Percentiles rank a stretch among this genome's conserved stretches.
Conservation (phyloP, 2,888 invertebrate species). For the Drosophila pseudotakahashii region DNA sequence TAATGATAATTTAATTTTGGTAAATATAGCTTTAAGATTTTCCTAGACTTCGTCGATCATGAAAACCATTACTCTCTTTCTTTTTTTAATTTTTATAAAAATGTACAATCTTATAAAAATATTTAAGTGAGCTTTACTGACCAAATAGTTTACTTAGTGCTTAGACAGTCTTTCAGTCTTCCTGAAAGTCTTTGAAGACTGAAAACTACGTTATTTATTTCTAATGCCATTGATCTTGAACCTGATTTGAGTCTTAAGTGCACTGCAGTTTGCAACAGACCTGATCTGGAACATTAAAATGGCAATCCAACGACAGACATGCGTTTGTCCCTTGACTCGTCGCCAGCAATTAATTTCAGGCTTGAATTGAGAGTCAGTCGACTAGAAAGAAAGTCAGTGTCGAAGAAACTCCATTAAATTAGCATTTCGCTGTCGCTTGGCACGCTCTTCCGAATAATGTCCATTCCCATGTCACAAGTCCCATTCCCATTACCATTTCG, state of each 20-base stretch:
- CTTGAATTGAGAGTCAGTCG: slow-evolving; percentile 62
- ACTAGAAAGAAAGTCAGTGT: slow-evolving; percentile 65
- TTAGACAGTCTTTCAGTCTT: too few species aligned
- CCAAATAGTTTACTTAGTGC: too few species aligned
- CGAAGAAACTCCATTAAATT: slow-evolving; percentile 53
- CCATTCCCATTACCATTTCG: not conserved
- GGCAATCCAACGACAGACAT: not conserved
- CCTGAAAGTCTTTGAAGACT: not conserved
- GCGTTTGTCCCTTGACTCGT: slow-evolving; percentile 6
- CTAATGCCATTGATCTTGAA: slow-evolving; percentile 47
- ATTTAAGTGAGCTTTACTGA: too few species aligned
- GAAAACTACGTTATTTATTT: not conserved
- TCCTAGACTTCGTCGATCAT: too few species aligned
- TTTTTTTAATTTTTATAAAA: too few species aligned
- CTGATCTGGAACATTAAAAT: not conserved
- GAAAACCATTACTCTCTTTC: too few species aligned
- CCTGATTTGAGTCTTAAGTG: not conserved
- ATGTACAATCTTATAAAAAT: too few species aligned
- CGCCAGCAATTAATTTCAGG: slow-evolving; percentile 67
- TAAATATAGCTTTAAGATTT: too few species aligned
- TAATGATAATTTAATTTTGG: too few species aligned
- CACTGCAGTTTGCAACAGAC: not conserved
- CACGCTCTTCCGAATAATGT: slow-evolving; percentile 48
- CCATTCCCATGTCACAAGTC: slow-evolving; percentile 10
- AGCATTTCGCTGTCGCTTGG: slow-evolving; percentile 61